These are phyloP conservation scores for Sebastes iracundus DNA, from an alignment of 2,797 vertebrate genomes.

Conservation along the genomic window DNA sequence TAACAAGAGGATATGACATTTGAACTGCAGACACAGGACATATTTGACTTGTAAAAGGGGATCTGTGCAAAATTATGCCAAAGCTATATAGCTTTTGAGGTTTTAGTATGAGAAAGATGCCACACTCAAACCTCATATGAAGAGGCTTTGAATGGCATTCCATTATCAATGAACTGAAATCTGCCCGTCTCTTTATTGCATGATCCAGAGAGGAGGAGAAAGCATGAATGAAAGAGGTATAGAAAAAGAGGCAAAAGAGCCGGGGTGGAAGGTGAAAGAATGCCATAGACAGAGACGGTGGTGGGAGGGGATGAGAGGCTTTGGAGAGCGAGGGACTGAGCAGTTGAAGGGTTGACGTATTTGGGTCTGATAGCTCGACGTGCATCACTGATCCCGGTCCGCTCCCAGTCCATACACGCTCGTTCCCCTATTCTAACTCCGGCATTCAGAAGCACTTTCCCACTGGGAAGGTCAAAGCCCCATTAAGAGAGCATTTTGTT, in stretches of 20 bases:
- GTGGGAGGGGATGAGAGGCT: constrained; percentile 42
- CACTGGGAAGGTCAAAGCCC: constrained; percentile 64
- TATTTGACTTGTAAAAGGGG: constrained; percentile 22
- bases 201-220: constrained; percentile 37
- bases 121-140: constrained; percentile 10
- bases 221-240: constrained; percentile 56
- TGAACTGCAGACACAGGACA: constrained; percentile 17
- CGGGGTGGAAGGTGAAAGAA: constrained; percentile 49
- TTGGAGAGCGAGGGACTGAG: constrained; percentile 27
- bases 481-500: constrained; percentile 62
- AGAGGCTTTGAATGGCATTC: constrained; percentile 55
- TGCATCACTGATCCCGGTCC: constrained; percentile 63
- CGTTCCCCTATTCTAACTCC: constrained; percentile 47
- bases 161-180: constrained; percentile 39
- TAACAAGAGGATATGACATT: constrained; percentile 50
- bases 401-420: constrained; percentile 49
- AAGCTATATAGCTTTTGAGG: not conserved
- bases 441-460: constrained; percentile 63
- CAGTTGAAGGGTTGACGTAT: constrained; percentile 50
- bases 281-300: constrained; percentile 38
- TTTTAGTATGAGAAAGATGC: constrained; percentile 9
- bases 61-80: not conserved
- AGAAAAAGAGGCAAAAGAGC: constrained; percentile 44
- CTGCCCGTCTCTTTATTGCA: constrained; percentile 19
- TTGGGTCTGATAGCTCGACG: constrained; percentile 55